phyloP scores from a whole-genome alignment of 2,888 invertebrate species.

The Lasiommata megera region DNA sequence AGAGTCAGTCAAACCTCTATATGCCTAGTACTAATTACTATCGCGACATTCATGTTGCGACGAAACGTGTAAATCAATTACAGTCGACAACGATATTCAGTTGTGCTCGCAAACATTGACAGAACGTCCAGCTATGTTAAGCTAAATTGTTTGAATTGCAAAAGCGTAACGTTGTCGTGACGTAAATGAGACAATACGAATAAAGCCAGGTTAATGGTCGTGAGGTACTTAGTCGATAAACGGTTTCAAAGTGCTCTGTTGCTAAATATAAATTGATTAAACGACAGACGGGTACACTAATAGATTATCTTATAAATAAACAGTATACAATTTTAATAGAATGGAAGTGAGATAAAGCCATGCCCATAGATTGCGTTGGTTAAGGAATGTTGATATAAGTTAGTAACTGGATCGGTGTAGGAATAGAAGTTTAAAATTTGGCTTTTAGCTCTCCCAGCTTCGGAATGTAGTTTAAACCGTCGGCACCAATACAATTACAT shows the following conservation, averaged over 20 bases:
- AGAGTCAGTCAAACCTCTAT: too few species aligned
- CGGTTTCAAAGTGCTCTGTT: slow-evolving; percentile 3
- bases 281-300: not conserved
- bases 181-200: slow-evolving; percentile 33
- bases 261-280: slow-evolving; percentile 8
- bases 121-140: slow-evolving; percentile 18
- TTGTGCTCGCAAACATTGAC: slow-evolving; percentile 14
- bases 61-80: slow-evolving; percentile 1
- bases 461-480: too few species aligned
- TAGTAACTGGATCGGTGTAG: too few species aligned
- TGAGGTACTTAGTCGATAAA: slow-evolving; percentile 22
- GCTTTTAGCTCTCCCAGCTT: too few species aligned
- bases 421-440: too few species aligned
- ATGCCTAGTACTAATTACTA: too few species aligned
- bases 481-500: too few species aligned
- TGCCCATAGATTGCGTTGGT: not conserved
- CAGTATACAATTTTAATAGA: not conserved
- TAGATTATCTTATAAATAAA: slow-evolving; percentile 2
- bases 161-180: slow-evolving; percentile 19
- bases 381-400: too few species aligned
- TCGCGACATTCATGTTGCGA: not conserved
- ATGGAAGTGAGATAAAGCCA: not conserved
- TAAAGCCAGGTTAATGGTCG: slow-evolving; percentile 36
- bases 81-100: not conserved
- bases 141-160: slow-evolving; percentile 23